Conservation (phyloP, 2,888 invertebrate genomes). For the Megamerina dolium region DNA sequence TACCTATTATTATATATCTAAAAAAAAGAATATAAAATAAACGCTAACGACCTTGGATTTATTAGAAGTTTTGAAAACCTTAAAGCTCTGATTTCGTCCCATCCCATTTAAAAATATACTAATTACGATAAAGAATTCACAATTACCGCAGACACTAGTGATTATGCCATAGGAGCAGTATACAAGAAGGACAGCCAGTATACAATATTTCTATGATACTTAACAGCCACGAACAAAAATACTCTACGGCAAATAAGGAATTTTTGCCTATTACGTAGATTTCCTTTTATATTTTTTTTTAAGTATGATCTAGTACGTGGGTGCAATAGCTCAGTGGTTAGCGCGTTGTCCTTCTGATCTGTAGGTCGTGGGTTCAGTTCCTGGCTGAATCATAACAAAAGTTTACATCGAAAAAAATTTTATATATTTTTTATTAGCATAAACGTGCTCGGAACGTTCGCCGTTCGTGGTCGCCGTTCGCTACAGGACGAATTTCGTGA, state of each 20-base stretch:
- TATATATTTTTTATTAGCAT: no score
- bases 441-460: no score
- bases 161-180: slow-evolving; percentile 8
- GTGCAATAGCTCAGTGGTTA: no score
- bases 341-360: no score
- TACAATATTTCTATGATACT: slow-evolving; percentile 10
- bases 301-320: no score
- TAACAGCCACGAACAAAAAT: slow-evolving; percentile 8
- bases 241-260: slow-evolving; percentile 3
- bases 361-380: no score
- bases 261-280: slow-evolving; percentile 4
- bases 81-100: slow-evolving; percentile 10
- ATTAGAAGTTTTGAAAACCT: slow-evolving; percentile 16
- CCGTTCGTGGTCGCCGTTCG: no score
- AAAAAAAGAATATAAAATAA: slow-evolving; percentile 5
- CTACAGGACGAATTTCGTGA: no score
- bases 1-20: neutral
- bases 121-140: slow-evolving; percentile 9
- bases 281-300: no score
- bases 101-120: slow-evolving; percentile 9
- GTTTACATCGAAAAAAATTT: no score
- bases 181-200: slow-evolving; percentile 9
- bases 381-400: no score
- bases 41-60: slow-evolving; percentile 4
- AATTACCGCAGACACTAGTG: slow-evolving; percentile 11